Base-by-base conservation (phyloP, 1,140 invertebrate genomes). In the Penaeus vannamei region DNA sequence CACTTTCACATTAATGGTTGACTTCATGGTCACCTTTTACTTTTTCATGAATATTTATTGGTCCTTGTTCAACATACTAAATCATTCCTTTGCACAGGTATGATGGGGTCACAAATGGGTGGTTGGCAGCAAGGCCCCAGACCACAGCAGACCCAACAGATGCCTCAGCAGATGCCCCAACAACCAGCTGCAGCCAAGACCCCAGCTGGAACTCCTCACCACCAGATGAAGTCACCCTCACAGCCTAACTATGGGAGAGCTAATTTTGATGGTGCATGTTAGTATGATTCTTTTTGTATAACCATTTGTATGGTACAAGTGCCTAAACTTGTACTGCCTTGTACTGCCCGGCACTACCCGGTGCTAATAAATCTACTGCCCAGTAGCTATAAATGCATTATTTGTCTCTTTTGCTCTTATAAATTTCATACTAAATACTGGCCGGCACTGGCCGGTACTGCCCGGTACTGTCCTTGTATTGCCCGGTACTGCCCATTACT, bases 201-300 rank as follows among this genome's bases (percentile, higher is more conserved):
- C n/a, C 90, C 85, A 64, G 81, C 69, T 36, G 86, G 88, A 32
- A 91, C 90, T 20, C 90, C 90, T 17, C 90, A 87, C 26, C 90
- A 89, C 26, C 90, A 91, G 53, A 62, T 88, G 66, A 87, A 85
- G 36, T 89, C 87, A 26, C 90, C 87, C 32, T 76, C 76, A 23
- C 90, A 89, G 32, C 84, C 90, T 8, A 91, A 91, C 60, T 91
- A 91, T 60, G 87, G 87, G 12, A 79, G 90, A 62, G 79, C 66
- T 64, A 89, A 91, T 76, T 91, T 91, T 76, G 90, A 91, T 81
- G 84, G 23, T 81, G 46, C 61, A 59, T 53, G 86, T 80, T 36
- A 79, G 81, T 89, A 32, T 53, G 10, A 17, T 53, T 53, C 14
- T 14, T 53, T 53, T 14, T 17, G 17, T 53, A 53, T 53, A 53